Evolutionary conservation across 2,888 invertebrate species (phyloP), one percentile per base, ranked within the genome.

Genomic region (Marronus borbonicus): DNA sequence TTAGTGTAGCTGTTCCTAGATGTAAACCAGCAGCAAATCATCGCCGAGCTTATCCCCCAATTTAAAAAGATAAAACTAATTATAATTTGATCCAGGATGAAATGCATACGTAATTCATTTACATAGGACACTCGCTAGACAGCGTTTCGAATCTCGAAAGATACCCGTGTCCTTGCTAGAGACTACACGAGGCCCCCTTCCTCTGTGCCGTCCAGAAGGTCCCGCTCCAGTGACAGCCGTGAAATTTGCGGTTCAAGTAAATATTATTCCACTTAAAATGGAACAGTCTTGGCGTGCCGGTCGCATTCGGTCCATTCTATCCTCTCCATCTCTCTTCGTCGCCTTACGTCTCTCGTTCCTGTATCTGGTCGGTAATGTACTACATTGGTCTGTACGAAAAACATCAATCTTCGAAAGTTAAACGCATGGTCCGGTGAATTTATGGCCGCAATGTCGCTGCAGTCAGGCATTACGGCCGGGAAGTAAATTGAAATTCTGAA

Each of bases 191-290:
- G 17, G n/a, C n/a, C n/a, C 17, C 17, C 14, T 3, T 44, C 44
- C 49, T 66, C 49, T 66, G 7, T 64, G 10, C 14, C 39, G 8
- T 4, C 4, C 36, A 31, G 24, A 3, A 60, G 24, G 3, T 31
- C 39, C 39, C 58, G 7, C 12, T 72, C 36, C 39, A 20, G 70
- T 12, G 72, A 72, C 72, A 60, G 58, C 72, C 72, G 60, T 60
- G 72, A 72, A 72, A 72, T 72, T 72, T 72, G 72, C 72, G 72
- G 72, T 72, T 24, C 60, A 20, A 58, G 72, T 72, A 72, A 72
- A 72, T 72, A 72, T 72, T 72, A 72, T 72, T 14, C 72, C 17
- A 72, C 72, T 72, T 72, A 72, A 60, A 72, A 36, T 44, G 39
- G 20, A 70, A 17, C 17, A 55, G 69, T 17, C 55, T 31, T 31